Evolutionary conservation across 2,113 vertebrate genomes (phyloP).

Genomic region (Antechinus stuartii): DNA sequence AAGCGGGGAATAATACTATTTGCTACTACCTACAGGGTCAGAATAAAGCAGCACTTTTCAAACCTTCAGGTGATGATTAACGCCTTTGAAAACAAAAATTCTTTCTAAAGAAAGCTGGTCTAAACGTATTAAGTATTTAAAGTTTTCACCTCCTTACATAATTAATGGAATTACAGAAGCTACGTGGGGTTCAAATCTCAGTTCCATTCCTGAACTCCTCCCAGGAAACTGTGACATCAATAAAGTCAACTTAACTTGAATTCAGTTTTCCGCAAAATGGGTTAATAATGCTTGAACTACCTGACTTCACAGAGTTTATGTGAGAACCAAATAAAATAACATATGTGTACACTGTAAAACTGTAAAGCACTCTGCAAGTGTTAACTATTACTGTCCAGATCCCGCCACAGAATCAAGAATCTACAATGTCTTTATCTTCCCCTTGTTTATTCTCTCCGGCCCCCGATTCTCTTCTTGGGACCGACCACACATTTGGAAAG

Average conservation of each 20-base stretch:
- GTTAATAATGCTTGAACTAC: not conserved
- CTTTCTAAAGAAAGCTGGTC: not conserved
- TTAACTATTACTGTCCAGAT: not conserved
- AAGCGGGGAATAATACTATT: not conserved
- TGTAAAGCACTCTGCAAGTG: not conserved
- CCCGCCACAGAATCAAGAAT: not conserved
- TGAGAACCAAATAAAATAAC: constrained; percentile 20
- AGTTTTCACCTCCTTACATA: no score
- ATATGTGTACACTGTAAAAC: not conserved
- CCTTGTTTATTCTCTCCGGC: not conserved
- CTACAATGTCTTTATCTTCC: not conserved
- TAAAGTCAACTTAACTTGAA: not conserved
- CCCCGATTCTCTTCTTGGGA: not conserved
- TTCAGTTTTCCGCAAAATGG: not conserved
- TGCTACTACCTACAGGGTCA: not conserved
- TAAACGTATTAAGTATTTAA: not conserved
- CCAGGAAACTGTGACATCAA: not conserved
- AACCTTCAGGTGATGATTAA: not conserved
- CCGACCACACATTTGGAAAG: not conserved
- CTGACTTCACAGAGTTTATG: not conserved
- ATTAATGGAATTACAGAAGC: not conserved
- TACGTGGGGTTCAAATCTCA: not conserved
- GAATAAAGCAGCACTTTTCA: not conserved
- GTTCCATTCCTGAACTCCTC: not conserved
- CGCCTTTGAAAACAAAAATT: not conserved